phyloP scores from a whole-genome alignment of 2,888 invertebrate species.

The Panopea generosa region DNA sequence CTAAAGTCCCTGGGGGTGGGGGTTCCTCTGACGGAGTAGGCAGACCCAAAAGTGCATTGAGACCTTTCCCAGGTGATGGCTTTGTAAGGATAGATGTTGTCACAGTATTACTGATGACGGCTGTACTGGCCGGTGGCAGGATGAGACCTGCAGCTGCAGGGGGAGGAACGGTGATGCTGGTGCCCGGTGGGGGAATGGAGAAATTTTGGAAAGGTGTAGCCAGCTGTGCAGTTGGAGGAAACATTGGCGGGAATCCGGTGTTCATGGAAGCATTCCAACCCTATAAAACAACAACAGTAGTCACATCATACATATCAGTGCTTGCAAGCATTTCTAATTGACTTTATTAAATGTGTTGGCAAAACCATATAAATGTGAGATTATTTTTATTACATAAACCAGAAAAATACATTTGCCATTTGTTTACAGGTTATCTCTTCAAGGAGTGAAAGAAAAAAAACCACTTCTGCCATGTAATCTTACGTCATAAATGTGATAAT shows the following conservation, averaged over 20 bases:
- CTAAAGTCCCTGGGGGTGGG: constrained; percentile 55
- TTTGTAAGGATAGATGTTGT: background rate
- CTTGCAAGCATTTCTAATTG: background rate
- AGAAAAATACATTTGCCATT: no score
- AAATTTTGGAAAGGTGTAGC: constrained; percentile 51
- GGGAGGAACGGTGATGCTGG: constrained; percentile 47
- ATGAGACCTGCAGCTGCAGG: constrained; percentile 47
- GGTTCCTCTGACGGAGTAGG: constrained; percentile 54
- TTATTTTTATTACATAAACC: no score
- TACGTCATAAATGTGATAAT: no score
- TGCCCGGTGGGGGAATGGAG: constrained; percentile 55
- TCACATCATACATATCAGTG: no score
- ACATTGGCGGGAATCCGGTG: constrained; percentile 58
- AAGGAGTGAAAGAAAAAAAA: no score
- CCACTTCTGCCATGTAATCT: no score
- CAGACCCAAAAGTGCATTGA: constrained; percentile 61
- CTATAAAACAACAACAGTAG: constrained; percentile 21
- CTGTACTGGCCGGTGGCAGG: constrained; percentile 12
- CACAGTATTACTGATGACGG: background rate
- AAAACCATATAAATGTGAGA: no score
- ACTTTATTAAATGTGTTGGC: no score
- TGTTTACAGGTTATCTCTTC: no score
- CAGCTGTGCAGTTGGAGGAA: constrained; percentile 41
- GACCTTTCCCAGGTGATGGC: constrained; percentile 34
- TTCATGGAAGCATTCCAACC: constrained; percentile 62